A percentile compares a stretch with the other conserved stretches of the same genome.
Conservation (phyloP, 92 coral and sea anemone genomes). For the Palythoa grandis region DNA sequence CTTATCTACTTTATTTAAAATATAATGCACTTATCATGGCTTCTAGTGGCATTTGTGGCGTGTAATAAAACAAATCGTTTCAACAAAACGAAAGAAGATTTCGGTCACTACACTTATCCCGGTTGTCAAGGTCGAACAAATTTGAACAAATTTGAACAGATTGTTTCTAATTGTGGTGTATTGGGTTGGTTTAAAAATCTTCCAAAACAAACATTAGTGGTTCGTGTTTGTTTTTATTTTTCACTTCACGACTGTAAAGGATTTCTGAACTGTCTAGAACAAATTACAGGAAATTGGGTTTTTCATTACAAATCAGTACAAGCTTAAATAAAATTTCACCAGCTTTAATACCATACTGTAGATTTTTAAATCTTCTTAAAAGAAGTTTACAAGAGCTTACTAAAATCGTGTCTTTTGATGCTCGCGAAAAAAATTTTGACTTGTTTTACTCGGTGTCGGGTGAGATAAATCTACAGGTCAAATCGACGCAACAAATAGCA, state of each 20-base stretch:
- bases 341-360: conserved; percentile 8
- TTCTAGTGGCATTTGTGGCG: background rate
- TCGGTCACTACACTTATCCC: background rate
- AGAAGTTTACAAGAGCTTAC: conserved; percentile 9
- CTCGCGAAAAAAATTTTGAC: background rate
- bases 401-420: background rate
- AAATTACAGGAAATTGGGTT: conserved; percentile 9
- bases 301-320: background rate
- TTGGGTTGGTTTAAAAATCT: conserved; percentile 6
- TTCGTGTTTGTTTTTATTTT: conserved; percentile 19
- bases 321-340: conserved; percentile 12
- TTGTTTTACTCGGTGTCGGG: background rate
- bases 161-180: conserved; percentile 25
- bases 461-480: background rate
- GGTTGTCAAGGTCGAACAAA: conserved; percentile 3
- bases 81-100: background rate
- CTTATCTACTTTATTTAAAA: background rate
- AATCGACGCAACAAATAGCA: background rate
- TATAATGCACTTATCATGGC: background rate
- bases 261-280: conserved; percentile 26
- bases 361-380: background rate
- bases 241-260: background rate
- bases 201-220: conserved; percentile 23
- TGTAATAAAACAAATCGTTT: conserved; percentile 4
- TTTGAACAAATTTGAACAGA: conserved; percentile 30